Base-by-base conservation (phyloP, 2,888 invertebrate genomes). In the Heliconius ismenius region DNA sequence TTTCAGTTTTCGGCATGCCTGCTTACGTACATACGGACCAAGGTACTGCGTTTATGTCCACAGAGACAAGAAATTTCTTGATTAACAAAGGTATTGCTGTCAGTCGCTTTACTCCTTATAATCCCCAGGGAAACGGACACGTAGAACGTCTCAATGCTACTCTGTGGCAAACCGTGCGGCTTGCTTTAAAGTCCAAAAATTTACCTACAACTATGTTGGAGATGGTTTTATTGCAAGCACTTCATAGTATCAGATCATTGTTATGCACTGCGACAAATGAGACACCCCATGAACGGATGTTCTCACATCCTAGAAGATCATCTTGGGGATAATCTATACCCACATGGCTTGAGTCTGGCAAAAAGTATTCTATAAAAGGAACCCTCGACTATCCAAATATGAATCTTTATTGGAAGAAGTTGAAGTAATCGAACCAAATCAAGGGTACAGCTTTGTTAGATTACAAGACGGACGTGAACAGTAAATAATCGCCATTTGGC, bases 201-300 rank as follows among this genome's bases (percentile, higher is more conserved):
- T 58, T 58, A n/a, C 58, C n/a, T 58, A 58, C 21, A 3, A n/a
- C n/a, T n/a, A 54, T 54, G 73, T 49, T 64, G 58, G 32, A 70
- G 43, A 39, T 28, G 10, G 7, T 70, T 6, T 15, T 58, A 54
- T 4, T 49, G 28, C 68, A 69, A 68, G 49, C 62, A 10, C 28
- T 69, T 54, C 62, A 69, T 62, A 43, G 54, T 21, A 75, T 75
- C 36, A 24, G 62, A 69, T 62, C 69, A 9, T 28, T 75, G 6
- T 26, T 69, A 13, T 75, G 75, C 36, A 68, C 75, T 21, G 43
- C 69, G 4, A 75, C 60, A 15, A 75, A 75, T 43, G 24, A 62
- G 26, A 75, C 75, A 21, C 69, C 62, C 28, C 69, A 75, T 43
- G 69, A 75, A 62, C 43, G 69, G 6, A 75, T 69, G 75, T 75